Conservation (phyloP, 2,113 vertebrate genomes). For the Aptenodytes patagonicus region DNA sequence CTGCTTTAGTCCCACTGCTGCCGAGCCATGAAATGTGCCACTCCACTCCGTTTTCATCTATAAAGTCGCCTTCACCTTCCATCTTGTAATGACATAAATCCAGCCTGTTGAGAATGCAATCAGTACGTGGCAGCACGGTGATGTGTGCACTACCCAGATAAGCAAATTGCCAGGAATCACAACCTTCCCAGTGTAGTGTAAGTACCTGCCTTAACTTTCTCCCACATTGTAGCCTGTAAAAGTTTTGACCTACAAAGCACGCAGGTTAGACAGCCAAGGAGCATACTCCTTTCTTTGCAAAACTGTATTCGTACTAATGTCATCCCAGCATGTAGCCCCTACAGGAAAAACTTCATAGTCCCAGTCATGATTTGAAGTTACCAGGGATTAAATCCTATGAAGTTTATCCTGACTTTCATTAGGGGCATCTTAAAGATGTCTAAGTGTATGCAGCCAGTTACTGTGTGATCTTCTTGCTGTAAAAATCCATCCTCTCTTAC, state of each 20-base stretch:
- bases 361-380: neutral
- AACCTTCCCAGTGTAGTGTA: neutral
- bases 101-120: neutral
- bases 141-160: neutral
- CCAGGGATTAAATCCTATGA: neutral
- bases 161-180: neutral
- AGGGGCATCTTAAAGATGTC: neutral
- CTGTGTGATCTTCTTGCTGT: neutral
- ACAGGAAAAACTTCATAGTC: neutral
- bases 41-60: constrained; percentile 68
- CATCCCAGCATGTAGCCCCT: neutral
- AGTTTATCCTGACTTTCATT: neutral
- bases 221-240: neutral
- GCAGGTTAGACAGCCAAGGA: neutral
- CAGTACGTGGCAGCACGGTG: neutral
- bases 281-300: neutral
- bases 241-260: neutral
- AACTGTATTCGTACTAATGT: neutral
- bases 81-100: constrained; percentile 65
- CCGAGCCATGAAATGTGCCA: constrained; percentile 80
- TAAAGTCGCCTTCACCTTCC: constrained; percentile 80
- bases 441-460: neutral
- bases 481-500: neutral
- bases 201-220: neutral
- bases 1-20: constrained; percentile 78